Conservation (phyloP, 2,888 invertebrate species). For the Brachyptera risi region DNA sequence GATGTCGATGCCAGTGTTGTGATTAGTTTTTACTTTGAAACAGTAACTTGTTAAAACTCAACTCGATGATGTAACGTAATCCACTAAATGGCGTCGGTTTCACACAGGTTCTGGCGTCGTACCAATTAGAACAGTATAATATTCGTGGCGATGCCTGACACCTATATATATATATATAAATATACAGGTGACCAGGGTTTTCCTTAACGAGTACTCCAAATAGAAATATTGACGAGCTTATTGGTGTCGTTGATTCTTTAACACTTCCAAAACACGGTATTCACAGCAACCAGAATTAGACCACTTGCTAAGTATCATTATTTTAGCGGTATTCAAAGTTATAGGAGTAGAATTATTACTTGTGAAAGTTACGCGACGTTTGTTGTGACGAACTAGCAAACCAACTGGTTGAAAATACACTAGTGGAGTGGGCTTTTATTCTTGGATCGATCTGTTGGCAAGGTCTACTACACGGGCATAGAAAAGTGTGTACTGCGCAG, state of each 20-base stretch:
- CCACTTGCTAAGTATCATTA: conserved; percentile 30
- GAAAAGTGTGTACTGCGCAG: not conserved
- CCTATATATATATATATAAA: not conserved
- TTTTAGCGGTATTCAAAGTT: not conserved
- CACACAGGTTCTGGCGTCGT: not conserved
- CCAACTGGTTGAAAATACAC: not conserved
- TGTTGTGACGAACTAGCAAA: not conserved
- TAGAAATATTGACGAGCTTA: no score
- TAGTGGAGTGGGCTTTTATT: conserved; percentile 6
- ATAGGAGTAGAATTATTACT: not conserved
- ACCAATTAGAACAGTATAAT: not conserved
- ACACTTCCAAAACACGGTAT: conserved; percentile 28
- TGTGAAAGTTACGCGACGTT: not conserved
- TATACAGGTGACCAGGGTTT: not conserved
- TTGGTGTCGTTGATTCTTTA: conserved; percentile 9
- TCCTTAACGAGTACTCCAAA: no score
- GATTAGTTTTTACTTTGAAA: not conserved
- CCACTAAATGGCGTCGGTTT: not conserved
- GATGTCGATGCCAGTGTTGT: conserved; percentile 27
- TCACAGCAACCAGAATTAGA: conserved; percentile 28
- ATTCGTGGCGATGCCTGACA: not conserved
- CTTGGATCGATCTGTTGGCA: conserved; percentile 10
- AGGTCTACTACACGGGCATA: not conserved
- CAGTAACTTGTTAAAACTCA: not conserved
- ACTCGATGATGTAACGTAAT: not conserved